Base-by-base conservation (phyloP, 2,113 vertebrate species). In the Macaca mulatta region DNA sequence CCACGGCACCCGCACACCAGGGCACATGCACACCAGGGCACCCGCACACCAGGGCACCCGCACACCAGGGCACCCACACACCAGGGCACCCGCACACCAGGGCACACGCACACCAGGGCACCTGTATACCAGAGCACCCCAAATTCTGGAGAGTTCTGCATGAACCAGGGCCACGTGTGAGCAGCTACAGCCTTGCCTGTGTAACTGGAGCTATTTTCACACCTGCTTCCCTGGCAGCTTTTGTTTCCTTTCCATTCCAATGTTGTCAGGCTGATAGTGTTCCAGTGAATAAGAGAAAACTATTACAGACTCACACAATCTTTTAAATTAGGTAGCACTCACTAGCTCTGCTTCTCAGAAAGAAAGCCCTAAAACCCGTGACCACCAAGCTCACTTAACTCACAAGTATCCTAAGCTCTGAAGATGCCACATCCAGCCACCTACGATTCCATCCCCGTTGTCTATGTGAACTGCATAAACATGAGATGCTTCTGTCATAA, bases 51-150 rank as follows among this genome's bases (percentile, higher is more conserved):
- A 52, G 50, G 14, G 50, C 5, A 52, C 14, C 4, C 4, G 0
- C 4, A 52, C 4, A 5, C 1, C 14, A 5, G 50, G 14, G 4
- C 50, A 52, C 14, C 14, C 4, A 0, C 4, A 52, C 1, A 52
- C 14, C 50, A 52, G 50, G 0, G 50, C 14, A 52, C 4, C 4
- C 1, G 0, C 1, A 52, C 1, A 16, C 4, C 50, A 52, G 4
- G 0, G 50, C 50, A 52, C 50, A 38, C 38, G 38, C 30, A 14
- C 1, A 0, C 6, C 17, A 55, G 52, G 7, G 3, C 14, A 38
- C 59, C 23, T 50, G 20, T 57, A 22, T 57, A 0, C 52, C 17
- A 55, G 52, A 20, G 6, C 14, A 38, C 59, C 23, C 9, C 59
- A 7, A 25, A 43, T 23, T 69, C 83, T 69, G 4, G 43, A 23